These are phyloP conservation scores for Temnothorax unifasciatus DNA, from an alignment of 2,888 invertebrate species.

Conservation along the genomic window DNA sequence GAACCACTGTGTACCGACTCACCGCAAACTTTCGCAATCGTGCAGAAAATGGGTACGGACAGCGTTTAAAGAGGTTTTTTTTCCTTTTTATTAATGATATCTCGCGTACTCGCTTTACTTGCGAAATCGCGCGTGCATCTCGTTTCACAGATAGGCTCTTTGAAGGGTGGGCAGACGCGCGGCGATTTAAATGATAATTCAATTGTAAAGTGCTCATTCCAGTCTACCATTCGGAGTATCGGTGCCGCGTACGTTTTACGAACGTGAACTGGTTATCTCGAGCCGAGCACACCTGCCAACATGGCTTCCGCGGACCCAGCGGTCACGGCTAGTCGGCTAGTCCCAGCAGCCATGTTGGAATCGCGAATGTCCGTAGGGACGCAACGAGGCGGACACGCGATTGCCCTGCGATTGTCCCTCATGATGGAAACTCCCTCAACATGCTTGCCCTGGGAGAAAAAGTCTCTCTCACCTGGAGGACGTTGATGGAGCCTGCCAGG, in stretches of 20 bases:
- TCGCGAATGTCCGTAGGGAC: slow-evolving; percentile 80
- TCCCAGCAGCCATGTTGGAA: slow-evolving; percentile 85
- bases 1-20: slow-evolving; percentile 1
- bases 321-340: slow-evolving; percentile 85
- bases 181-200: slow-evolving; percentile 46
- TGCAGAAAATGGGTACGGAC: background rate
- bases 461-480: slow-evolving; percentile 88
- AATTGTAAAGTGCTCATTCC: slow-evolving; percentile 14
- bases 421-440: no score
- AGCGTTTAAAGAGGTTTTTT: slow-evolving; percentile 10
- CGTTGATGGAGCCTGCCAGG: slow-evolving; percentile 76
- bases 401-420: slow-evolving; percentile 47
- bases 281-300: slow-evolving; percentile 85
- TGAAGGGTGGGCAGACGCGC: background rate
- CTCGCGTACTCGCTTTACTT: background rate
- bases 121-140: background rate
- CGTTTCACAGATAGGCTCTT: background rate
- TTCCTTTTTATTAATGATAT: slow-evolving; percentile 21
- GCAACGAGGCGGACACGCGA: slow-evolving; percentile 58
- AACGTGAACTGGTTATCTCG: slow-evolving; percentile 77
- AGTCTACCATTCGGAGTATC: slow-evolving; percentile 50
- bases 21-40: slow-evolving; percentile 44
- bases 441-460: background rate
- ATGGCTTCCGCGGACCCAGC: slow-evolving; percentile 86
- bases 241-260: slow-evolving; percentile 69